A percentile compares a stretch with the other conserved stretches of the same genome.
These are phyloP conservation scores for Sebastes iracundus DNA, from an alignment of 2,797 vertebrate genomes.

Conservation along the genomic window DNA sequence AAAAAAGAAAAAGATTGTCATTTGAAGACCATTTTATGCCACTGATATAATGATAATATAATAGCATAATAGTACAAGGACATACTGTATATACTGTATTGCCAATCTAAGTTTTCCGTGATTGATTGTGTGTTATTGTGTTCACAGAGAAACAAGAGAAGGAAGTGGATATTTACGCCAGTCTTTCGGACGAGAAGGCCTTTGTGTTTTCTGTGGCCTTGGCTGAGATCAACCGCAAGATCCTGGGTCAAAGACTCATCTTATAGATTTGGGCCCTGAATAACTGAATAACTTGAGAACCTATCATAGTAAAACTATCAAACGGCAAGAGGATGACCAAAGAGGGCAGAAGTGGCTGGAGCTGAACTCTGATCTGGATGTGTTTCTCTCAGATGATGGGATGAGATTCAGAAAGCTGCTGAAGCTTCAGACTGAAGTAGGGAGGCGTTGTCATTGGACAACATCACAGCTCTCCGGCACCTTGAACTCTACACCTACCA, in stretches of 20 bases:
- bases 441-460: neutral
- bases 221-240: constrained; percentile 99
- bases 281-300: neutral
- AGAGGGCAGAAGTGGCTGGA: constrained; percentile 30
- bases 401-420: neutral
- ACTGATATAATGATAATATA: neutral
- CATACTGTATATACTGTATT: neutral
- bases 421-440: neutral
- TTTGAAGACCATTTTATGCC: neutral
- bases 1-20: neutral
- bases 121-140: constrained; percentile 17
- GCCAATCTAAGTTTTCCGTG: neutral
- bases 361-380: constrained; percentile 24
- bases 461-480: neutral
- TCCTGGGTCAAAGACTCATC: constrained; percentile 97
- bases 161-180: constrained; percentile 97
- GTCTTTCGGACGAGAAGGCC: constrained; percentile 97
- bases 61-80: neutral
- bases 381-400: neutral
- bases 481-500: neutral
- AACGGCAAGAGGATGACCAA: constrained; percentile 47
- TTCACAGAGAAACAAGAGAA: constrained; percentile 96
- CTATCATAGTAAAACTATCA: constrained; percentile 19
- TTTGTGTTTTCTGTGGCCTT: constrained; percentile 99
- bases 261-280: constrained; percentile 76